Evolutionary conservation across 2,888 invertebrate species (phyloP), one percentile per base, ranked within the genome.

Genomic region (Margaritifera margaritifera): DNA sequence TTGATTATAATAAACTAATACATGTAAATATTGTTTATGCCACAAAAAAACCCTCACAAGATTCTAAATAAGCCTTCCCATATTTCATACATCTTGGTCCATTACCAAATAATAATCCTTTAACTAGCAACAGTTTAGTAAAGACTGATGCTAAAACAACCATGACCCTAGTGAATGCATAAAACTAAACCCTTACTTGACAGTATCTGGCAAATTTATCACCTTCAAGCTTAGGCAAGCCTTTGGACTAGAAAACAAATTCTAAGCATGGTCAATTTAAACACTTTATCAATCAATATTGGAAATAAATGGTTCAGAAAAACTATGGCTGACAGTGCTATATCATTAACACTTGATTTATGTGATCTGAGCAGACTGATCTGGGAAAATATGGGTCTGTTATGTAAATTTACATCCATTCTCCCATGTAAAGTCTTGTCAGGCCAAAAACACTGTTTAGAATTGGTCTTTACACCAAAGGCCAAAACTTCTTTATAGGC

Each of bases 381-480:
- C 66, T 62, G 55, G 55, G 42, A 53, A 51, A 66, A 62, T 69
- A 69, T 54, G 60, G 66, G 69, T 69, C 64, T 64, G 27, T 54
- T 62, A 69, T 69, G 69, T 65, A 69, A 69, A 69, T 69, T 65
- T 66, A 69, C 61, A 69, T 65, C 69, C 69, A 61, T 52, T 51
- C 54, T 50, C 69, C 42, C 42, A 42, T 61, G 55, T 66, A 64
- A 66, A 56, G 51, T 58, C 51, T 57, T 42, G 42, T 42, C 42
- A 42, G 42, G 42, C 42, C 42, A 42, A 42, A 42, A 42, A 42
- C 11, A 42, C 42, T 42, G 3, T 42, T 42, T 42, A 42, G 15
- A 42, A 42, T 15, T 42, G 42, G 42, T 42, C 11, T 42, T 42
- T 42, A 42, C 42, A 42, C 42, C 42, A 42, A 42, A 42, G 42